Evolutionary conservation across 1,140 invertebrate species (phyloP), one percentile per base, ranked within the genome.

Genomic region (Phymastichus coffea): DNA sequence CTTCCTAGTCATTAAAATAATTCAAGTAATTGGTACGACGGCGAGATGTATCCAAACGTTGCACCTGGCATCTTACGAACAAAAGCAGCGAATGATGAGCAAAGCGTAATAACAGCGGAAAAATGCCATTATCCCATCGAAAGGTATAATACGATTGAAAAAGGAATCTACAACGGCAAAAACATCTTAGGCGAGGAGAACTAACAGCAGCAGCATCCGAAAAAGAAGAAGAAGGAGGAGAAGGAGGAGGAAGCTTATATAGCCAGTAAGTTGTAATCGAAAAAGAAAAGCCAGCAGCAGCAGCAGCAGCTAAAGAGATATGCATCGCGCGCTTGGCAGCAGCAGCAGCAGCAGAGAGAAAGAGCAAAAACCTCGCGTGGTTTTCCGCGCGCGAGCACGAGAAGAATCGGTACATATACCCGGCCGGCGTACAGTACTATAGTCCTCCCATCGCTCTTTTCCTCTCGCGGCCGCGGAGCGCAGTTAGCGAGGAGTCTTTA

Each of bases 341-440:
- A 15, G 25, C n/a, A 19, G 17, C 4, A 17, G 37, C 20, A 17
- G 43, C 26, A 41, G 20, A 30, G 40, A 30, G 23, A 46, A 38
- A 33, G 57, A 58, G 14, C 37, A 53, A 23, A 52, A 57, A 57
- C 54, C 54, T 57, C 44, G 54, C 54, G 54, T 26, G 54, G 54
- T 57, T 57, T 43, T 23, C 33, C 43, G 44, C 44, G 33, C 9
- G 25, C 2, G 19, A 12, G 30, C 33, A 4, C 3, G 40, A 40
- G 44, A 46, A 35, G 41, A 40, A 60, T 52, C 33, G 57, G 38
- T 46, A n/a, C n/a, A n/a, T n/a, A n/a, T n/a, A n/a, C n/a, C 20
- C 37, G 26, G 30, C 41, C 22, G 4, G 48, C n/a, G 22, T 30
- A n/a, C n/a, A n/a, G n/a, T n/a, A n/a, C n/a, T n/a, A n/a, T n/a